phyloP scores from a whole-genome alignment of 2,113 vertebrate genomes.

The Solea senegalensis region DNA sequence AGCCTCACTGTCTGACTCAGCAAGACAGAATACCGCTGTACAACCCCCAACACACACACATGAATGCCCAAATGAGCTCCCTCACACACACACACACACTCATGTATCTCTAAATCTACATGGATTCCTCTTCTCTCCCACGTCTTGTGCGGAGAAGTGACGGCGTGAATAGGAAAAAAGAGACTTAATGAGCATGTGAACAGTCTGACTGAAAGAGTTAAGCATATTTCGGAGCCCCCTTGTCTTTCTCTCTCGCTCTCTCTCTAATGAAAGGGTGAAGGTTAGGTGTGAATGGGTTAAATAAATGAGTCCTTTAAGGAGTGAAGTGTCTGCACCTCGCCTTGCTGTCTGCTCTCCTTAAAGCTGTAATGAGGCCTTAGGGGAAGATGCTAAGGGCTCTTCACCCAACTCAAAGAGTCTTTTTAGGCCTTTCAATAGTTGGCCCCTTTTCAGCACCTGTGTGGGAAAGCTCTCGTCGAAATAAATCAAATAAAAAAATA shows the following conservation, averaged over 20 bases:
- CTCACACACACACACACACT: background rate
- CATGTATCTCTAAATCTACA: conserved; percentile 5
- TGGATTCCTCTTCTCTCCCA: background rate
- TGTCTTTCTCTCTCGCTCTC: background rate
- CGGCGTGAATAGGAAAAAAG: background rate
- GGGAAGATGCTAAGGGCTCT: conserved; percentile 73
- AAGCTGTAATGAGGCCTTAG: conserved; percentile 74
- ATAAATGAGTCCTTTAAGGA: conserved; percentile 47
- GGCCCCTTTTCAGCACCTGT: conserved; percentile 55
- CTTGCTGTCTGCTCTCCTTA: conserved; percentile 44
- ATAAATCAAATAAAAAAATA: background rate
- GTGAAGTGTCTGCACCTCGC: conserved; percentile 52
- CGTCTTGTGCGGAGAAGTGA: background rate
- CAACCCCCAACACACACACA: conserved; percentile 7
- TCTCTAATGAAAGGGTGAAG: background rate
- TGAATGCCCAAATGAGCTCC: background rate
- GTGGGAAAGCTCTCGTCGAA: conserved; percentile 68
- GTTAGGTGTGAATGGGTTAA: conserved; percentile 39
- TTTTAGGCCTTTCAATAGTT: conserved; percentile 44
- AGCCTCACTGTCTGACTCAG: conserved; percentile 59
- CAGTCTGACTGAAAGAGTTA: background rate
- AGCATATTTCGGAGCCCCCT: background rate
- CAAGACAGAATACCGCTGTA: conserved; percentile 34
- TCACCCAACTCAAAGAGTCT: conserved; percentile 59
- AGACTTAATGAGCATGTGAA: conserved; percentile 39